Base-by-base conservation (phyloP, 2,113 vertebrate genomes). In the Mellivora capensis region DNA sequence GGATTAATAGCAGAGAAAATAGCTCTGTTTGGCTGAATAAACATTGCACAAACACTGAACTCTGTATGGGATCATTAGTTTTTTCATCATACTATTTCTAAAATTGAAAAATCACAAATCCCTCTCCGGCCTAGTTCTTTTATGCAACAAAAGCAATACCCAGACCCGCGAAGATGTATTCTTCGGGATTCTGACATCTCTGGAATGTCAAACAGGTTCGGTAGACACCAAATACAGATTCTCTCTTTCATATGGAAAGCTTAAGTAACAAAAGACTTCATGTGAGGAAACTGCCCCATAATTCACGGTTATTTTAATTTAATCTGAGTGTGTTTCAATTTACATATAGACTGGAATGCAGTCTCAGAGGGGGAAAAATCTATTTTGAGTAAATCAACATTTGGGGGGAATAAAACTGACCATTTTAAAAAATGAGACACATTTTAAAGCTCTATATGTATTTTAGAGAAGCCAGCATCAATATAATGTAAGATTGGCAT, bases 161-260 rank as follows among this genome's bases (percentile, higher is more conserved):
- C 17, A 67, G 87, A 96, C 89, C 93, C 94, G 96, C 97, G 96
- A 96, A 98, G 71, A 97, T 34, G 1, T 97, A 98, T 98, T 98
- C 97, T 87, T 97, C 96, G 96, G 91, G 72, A 97, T 85, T 89
- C 81, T 98, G 94, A 97, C 49, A 95, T 96, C 95, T 98, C 96
- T 84, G 91, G 98, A 98, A 98, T 98, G 97, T 96, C 98, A 98
- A 98, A 96, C 93, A 98, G 90, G 37, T 98, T 98, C 97, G 97
- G 94, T 89, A 97, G 84, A 98, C 96, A 92, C 87, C 80, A 98
- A 97, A 97, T 83, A 96, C 71, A 98, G 98, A 97, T 67, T 71
- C 49, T 97, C 95, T 77, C 4, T 34, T 98, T 98, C 77, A 69
- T 90, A 25, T 97, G 74, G 96, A 94, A 95, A 97, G 90, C 87